Evolutionary conservation across 2,113 vertebrate species (phyloP).

Genomic region (Cottus gobio): DNA sequence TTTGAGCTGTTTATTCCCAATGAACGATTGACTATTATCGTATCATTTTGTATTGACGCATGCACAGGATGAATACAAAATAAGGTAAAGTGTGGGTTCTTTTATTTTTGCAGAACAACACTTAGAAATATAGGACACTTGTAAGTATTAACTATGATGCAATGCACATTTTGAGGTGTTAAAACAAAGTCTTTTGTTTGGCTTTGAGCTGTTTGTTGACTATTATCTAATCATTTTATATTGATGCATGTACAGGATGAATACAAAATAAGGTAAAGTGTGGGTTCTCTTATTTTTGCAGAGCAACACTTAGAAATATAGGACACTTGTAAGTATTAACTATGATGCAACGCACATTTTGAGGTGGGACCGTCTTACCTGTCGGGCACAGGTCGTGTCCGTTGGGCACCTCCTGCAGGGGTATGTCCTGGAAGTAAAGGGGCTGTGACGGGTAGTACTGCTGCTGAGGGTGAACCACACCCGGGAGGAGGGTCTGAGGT

Average conservation of each 20-base stretch:
- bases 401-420: slow-evolving; percentile 94
- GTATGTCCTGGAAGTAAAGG: slow-evolving; percentile 85
- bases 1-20: slow-evolving; percentile 25
- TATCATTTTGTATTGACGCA: neutral
- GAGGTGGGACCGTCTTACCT: slow-evolving; percentile 81
- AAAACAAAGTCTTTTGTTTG: slow-evolving; percentile 56
- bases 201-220: slow-evolving; percentile 22
- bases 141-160: too few species aligned
- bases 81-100: neutral
- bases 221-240: neutral
- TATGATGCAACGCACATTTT: neutral
- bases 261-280: neutral
- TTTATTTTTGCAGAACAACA: neutral
- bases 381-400: slow-evolving; percentile 87
- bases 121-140: neutral
- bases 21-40: slow-evolving; percentile 13
- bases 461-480: slow-evolving; percentile 80
- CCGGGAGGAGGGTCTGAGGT: slow-evolving; percentile 84
- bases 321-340: neutral
- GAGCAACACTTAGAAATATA: neutral
- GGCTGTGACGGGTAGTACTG: slow-evolving; percentile 85
- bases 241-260: neutral
- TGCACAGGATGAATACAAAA: neutral
- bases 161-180: neutral
- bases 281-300: neutral